Base-by-base conservation (phyloP, 2,113 vertebrate genomes). In the Paradoxurus hermaphroditus region DNA sequence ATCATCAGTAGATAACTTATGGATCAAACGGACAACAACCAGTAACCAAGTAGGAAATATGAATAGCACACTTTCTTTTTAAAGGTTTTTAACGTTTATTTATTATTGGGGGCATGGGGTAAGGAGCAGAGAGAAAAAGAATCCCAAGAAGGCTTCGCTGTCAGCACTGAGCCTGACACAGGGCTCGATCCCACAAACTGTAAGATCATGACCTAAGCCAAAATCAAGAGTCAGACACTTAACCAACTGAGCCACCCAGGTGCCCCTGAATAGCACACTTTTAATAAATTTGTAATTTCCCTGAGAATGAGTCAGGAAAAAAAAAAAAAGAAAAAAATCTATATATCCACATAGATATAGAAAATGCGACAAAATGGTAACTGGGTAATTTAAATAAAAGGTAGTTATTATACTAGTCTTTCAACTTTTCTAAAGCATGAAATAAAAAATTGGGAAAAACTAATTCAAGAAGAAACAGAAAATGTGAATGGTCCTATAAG, bases 11-110 rank as follows among this genome's bases (percentile, higher is more conserved):
- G n/a, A n/a, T 84, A 94, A 91, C 0, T 91, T 53, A 27, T 49
- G 70, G 31, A 79, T 84, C 51, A 72, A 84, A 82, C 1, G 90
- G 62, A 65, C 46, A 97, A 93, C 93, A 97, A 91, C 63, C n/a
- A 88, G 70, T 31, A 88, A 46, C 56, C 51, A 88, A 91, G 39
- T 16, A 70, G 78, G 46, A 83, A 86, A 93, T 82, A 86, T 5
- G 46, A 93, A 85, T 16, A 68, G 23, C 56, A 77, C 13, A 83
- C 0, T 51, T 46, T 25, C 56, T 59, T 59, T 59, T 23, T 23
- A 59, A 59, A 25, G 56, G 18, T 21, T 56, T 56, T 8, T 6
- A 56, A 59, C 21, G 56, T 59, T 59, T 59, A 59, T 59, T 59
- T 59, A 59, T 59, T 59, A 59, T 56, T 59, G 56, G 56, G 21